Evolutionary conservation across 2,888 invertebrate genomes (phyloP).

Genomic region (Phorcus lineatus): DNA sequence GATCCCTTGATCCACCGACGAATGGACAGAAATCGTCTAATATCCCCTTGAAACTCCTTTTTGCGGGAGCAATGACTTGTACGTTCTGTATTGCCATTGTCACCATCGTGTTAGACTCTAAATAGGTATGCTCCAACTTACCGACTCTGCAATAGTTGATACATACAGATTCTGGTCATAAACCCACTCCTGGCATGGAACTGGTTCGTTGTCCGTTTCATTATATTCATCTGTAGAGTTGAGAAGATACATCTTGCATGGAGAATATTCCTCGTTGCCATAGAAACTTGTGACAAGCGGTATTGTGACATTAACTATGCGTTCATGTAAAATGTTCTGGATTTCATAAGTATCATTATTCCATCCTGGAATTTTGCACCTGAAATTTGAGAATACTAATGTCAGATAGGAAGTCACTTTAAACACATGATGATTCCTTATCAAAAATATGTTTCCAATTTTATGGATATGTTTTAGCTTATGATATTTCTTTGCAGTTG

Average conservation of each 20-base stretch:
- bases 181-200: conserved; percentile 38
- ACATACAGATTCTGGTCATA: conserved; percentile 45
- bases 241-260: neutral
- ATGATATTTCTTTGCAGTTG: no score
- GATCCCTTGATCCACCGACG: no score
- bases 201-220: neutral
- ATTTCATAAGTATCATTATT: conserved; percentile 45
- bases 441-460: no score
- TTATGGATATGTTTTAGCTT: no score
- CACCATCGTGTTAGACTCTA: no score
- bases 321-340: conserved; percentile 36
- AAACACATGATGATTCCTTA: no score
- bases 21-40: no score
- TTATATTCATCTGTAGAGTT: neutral
- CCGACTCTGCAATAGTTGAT: conserved; percentile 51
- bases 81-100: no score
- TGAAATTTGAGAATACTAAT: neutral
- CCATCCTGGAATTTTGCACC: conserved; percentile 40
- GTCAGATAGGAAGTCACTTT: no score
- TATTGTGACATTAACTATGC: conserved; percentile 33
- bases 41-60: no score
- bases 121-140: conserved; percentile 17
- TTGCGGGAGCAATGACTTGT: no score
- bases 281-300: conserved; percentile 13
- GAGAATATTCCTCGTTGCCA: neutral